phyloP scores from a whole-genome alignment of 2,888 invertebrate species.

The Agonopterix heracliana region DNA sequence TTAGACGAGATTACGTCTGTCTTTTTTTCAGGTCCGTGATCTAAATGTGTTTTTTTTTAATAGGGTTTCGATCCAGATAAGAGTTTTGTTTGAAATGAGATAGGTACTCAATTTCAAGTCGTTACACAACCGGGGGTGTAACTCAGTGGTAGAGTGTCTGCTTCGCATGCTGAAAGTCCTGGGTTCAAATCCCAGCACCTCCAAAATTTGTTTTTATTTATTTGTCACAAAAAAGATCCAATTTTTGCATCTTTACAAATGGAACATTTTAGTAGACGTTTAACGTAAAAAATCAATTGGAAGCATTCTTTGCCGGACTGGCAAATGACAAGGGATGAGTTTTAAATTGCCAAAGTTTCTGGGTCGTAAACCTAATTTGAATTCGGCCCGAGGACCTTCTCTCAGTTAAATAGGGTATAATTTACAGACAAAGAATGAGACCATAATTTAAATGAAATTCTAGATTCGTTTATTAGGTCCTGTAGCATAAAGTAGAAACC shows the following conservation, averaged over 20 bases:
- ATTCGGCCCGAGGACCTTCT: constrained; percentile 1
- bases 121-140: constrained; percentile 12
- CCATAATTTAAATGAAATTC: too few relatives aligned
- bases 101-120: background rate
- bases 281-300: constrained; percentile 1
- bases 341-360: constrained; percentile 8
- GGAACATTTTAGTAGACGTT: background rate
- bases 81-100: too few relatives aligned
- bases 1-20: too few relatives aligned
- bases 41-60: too few relatives aligned
- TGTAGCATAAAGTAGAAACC: too few relatives aligned
- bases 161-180: constrained; percentile 81
- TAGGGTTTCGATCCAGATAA: too few relatives aligned
- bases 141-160: constrained; percentile 63
- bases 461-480: too few relatives aligned
- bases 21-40: too few relatives aligned
- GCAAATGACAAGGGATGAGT: constrained; percentile 3
- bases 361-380: constrained; percentile 7
- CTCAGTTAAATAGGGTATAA: constrained; percentile 5
- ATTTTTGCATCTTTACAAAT: constrained; percentile 55
- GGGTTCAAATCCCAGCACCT: constrained; percentile 80
- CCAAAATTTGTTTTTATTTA: constrained; percentile 37
- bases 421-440: constrained; percentile 1
- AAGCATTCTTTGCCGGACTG: constrained; percentile 4
- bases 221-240: too few relatives aligned